These are phyloP conservation scores for Chrysotoxum bicinctum DNA, from an alignment of 2,888 invertebrate species.

Conservation along the genomic window DNA sequence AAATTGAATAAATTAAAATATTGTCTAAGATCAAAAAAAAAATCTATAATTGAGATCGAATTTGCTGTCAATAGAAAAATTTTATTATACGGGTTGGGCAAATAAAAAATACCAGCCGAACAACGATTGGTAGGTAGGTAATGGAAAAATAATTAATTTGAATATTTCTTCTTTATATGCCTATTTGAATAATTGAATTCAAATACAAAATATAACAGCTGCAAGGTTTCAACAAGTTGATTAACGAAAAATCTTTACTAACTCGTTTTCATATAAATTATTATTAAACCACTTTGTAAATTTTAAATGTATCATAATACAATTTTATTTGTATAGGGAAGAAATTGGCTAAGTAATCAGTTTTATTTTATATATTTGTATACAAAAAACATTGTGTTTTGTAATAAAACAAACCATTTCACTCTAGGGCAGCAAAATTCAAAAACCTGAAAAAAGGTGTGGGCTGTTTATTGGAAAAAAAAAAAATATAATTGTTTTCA, in stretches of 20 bases:
- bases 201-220: neutral
- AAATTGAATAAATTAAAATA: neutral
- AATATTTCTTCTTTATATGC: neutral
- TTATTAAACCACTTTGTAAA: neutral
- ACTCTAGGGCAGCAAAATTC: neutral
- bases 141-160: neutral
- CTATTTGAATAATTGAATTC: conserved; percentile 10
- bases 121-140: neutral
- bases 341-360: neutral
- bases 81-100: neutral
- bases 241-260: neutral
- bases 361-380: too few relatives aligned
- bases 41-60: neutral
- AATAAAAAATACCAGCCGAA: neutral
- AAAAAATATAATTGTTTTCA: neutral
- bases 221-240: neutral
- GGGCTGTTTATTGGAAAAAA: neutral
- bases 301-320: neutral
- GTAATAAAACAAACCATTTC: neutral
- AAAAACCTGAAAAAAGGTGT: neutral
- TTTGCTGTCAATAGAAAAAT: neutral
- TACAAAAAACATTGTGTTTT: neutral
- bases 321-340: neutral
- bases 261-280: neutral
- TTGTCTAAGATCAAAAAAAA: neutral